phyloP scores from a whole-genome alignment of 1,140 invertebrate genomes.

The Drosophila jambulina region DNA sequence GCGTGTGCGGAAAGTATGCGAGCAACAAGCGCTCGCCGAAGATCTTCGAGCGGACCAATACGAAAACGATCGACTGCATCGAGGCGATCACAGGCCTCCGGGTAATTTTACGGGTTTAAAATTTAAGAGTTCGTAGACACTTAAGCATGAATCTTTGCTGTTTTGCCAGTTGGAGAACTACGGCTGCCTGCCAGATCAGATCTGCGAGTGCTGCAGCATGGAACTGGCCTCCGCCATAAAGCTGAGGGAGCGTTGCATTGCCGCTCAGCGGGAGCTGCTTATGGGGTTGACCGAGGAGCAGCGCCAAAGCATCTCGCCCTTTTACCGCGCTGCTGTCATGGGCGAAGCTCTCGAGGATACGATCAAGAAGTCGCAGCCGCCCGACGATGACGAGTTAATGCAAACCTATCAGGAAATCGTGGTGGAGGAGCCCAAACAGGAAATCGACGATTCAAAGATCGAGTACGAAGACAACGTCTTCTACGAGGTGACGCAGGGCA shows the following conservation, averaged over 20 bases:
- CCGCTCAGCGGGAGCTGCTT: slow-evolving; percentile 58
- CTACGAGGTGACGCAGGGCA: slow-evolving; percentile 47
- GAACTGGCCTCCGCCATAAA: slow-evolving; percentile 54
- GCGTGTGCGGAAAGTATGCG: slow-evolving; percentile 70
- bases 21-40: slow-evolving; percentile 66
- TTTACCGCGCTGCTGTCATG: slow-evolving; percentile 33
- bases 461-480: slow-evolving; percentile 54
- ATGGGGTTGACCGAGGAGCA: slow-evolving; percentile 52
- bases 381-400: slow-evolving; percentile 19
- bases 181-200: slow-evolving; percentile 57
- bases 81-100: slow-evolving; percentile 61
- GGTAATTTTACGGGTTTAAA: slow-evolving; percentile 39
- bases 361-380: slow-evolving; percentile 4
- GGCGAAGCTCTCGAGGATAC: slow-evolving; percentile 22
- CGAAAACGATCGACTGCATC: slow-evolving; percentile 60
- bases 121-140: neutral
- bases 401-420: slow-evolving; percentile 39
- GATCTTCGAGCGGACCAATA: slow-evolving; percentile 64
- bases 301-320: slow-evolving; percentile 20
- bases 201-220: slow-evolving; percentile 69
- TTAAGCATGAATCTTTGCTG: neutral
- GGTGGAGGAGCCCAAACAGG: slow-evolving; percentile 34
- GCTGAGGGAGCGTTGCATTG: slow-evolving; percentile 65
- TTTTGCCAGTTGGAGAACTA: slow-evolving; percentile 52
- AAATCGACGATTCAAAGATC: slow-evolving; percentile 41